A percentile compares a stretch with the other conserved stretches of the same genome.
These are phyloP conservation scores for Corythornis madagascariensis DNA, from an alignment of 2,113 vertebrate species.

Conservation along the genomic window DNA sequence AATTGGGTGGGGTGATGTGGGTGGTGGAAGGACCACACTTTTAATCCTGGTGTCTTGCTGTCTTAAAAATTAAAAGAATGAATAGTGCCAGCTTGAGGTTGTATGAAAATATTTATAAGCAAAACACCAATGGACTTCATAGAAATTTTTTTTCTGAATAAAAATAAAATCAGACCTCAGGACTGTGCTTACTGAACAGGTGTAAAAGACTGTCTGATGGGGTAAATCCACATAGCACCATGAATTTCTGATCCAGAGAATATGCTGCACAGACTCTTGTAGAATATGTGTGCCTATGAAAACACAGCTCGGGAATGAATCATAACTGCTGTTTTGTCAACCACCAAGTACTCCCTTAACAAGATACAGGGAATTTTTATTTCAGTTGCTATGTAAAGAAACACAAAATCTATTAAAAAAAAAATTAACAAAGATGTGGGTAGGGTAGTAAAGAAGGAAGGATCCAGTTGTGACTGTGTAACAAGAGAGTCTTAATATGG, in stretches of 20 bases:
- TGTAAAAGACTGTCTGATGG: neutral
- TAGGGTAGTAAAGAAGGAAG: conserved; percentile 14
- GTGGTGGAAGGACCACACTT: neutral
- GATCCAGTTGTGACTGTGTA: conserved; percentile 3
- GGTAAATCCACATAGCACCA: neutral
- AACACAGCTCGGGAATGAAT: neutral
- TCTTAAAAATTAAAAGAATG: neutral
- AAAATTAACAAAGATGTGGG: neutral
- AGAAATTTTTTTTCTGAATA: neutral
- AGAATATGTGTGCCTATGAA: neutral
- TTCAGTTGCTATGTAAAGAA: conserved; percentile 37
- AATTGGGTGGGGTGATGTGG: too few species aligned
- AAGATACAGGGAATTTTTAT: conserved; percentile 20
- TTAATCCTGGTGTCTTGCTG: neutral
- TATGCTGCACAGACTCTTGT: neutral
- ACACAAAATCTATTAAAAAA: neutral
- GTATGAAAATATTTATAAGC: neutral
- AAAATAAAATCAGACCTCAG: neutral
- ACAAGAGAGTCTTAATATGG: neutral
- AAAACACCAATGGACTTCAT: neutral
- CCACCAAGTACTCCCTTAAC: conserved; percentile 19
- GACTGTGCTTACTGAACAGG: neutral
- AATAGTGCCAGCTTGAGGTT: neutral
- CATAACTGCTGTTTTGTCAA: neutral
- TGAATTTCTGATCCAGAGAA: neutral